Percentiles rank a stretch among this genome's conserved stretches.
Conservation (phyloP, 2,113 vertebrate genomes). For the Ceyx cyanopectus region DNA sequence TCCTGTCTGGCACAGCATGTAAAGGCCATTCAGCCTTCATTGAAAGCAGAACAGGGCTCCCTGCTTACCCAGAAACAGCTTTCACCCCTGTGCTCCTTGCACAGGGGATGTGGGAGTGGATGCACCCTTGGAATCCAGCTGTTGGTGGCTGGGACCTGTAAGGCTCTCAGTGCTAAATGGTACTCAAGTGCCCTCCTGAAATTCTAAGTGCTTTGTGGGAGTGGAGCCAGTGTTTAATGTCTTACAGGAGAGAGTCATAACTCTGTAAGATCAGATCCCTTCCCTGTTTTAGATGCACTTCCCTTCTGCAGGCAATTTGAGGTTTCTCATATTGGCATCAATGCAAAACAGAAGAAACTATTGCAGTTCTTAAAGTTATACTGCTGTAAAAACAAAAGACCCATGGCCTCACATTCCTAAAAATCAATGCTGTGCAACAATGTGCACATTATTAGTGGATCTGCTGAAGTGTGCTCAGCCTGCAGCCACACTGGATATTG, state of each 20-base stretch:
- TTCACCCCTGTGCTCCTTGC: background rate
- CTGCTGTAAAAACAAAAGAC: background rate
- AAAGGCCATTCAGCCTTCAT: background rate
- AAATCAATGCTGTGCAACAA: background rate
- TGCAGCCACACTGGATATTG: background rate
- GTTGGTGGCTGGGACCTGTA: background rate
- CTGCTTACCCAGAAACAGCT: background rate
- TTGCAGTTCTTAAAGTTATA: background rate
- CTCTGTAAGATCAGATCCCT: background rate
- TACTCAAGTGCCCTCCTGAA: background rate
- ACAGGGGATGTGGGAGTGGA: background rate
- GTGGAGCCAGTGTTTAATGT: background rate
- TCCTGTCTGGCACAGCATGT: background rate
- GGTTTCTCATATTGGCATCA: background rate
- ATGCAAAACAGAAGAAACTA: background rate
- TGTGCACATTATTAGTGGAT: background rate
- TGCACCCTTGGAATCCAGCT: background rate
- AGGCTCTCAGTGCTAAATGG: background rate
- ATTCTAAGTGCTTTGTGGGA: background rate
- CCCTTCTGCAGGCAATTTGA: background rate
- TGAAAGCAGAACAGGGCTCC: background rate
- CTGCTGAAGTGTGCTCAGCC: background rate
- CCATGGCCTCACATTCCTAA: background rate
- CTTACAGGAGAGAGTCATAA: background rate
- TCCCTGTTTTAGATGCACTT: background rate